Evolutionary conservation across 2,888 invertebrate genomes (phyloP).

Genomic region (Aradus depressus): DNA sequence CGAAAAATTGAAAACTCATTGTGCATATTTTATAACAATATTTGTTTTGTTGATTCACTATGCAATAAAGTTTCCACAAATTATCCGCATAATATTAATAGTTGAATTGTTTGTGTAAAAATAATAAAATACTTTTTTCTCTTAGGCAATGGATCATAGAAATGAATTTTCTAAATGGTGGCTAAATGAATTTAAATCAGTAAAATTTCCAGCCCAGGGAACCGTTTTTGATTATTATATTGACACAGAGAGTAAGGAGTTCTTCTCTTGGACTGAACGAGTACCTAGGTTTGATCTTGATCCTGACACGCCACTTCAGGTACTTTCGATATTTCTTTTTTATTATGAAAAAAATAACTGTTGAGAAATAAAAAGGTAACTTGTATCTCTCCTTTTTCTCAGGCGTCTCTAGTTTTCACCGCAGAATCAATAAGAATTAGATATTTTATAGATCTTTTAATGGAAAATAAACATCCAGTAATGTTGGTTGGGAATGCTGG

Average conservation of each 20-base stretch:
- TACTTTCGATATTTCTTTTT: conserved; percentile 33
- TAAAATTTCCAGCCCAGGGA: conserved; percentile 83
- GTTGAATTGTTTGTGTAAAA: no score
- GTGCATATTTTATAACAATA: no score
- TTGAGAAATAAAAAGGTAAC: background rate
- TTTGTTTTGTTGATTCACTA: no score
- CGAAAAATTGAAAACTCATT: no score
- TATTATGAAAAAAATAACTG: background rate
- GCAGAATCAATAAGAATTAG: conserved; percentile 82
- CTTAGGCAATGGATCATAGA: conserved; percentile 46
- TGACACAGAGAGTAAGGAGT: conserved; percentile 80
- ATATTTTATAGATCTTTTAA: conserved; percentile 78
- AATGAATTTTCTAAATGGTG: conserved; percentile 94
- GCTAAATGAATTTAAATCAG: conserved; percentile 87
- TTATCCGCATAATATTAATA: no score
- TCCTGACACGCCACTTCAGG: conserved; percentile 80
- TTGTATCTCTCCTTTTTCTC: conserved; percentile 29
- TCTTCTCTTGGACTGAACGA: conserved; percentile 79
- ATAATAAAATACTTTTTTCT: no score
- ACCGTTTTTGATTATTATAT: conserved; percentile 93
- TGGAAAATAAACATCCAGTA: conserved; percentile 79
- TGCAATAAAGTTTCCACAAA: no score
- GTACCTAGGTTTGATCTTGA: conserved; percentile 85
- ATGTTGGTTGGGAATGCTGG: conserved; percentile 92
- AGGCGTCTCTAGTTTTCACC: conserved; percentile 86